Conservation (phyloP, 53 echinoderm and acorn worm genomes). For the Hippasteria phrygiana region DNA sequence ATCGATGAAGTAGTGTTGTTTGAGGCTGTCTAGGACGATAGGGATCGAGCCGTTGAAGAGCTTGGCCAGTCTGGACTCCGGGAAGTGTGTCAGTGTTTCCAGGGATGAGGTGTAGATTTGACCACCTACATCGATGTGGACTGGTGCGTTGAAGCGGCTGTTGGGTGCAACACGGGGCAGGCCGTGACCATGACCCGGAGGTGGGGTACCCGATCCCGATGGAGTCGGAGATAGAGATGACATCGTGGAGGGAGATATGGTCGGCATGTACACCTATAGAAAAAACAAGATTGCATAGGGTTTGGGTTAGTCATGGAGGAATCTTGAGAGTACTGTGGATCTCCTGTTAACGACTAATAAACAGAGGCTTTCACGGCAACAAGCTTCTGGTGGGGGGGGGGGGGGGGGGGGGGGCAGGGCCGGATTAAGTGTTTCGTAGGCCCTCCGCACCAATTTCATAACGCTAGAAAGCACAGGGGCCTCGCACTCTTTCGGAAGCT, state of each 20-base stretch:
- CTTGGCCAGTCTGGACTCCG: constrained; percentile 92
- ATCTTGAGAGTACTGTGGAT: not conserved
- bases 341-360: no score
- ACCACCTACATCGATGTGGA: constrained; percentile 98
- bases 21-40: constrained; percentile 94
- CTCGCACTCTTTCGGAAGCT: no score
- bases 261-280: constrained; percentile 58
- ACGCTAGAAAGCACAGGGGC: no score
- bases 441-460: no score
- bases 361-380: no score
- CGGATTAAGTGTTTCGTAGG: no score
- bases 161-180: constrained; percentile 97
- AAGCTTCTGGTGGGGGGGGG: no score
- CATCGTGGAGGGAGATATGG: constrained; percentile 56
- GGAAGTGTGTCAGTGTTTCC: constrained; percentile 93
- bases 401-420: no score
- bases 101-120: constrained; percentile 98
- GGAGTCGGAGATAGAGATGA: constrained; percentile 65
- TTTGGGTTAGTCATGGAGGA: not conserved
- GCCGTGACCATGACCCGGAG: constrained; percentile 73
- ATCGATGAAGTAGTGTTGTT: constrained; percentile 99
- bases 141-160: constrained; percentile 92
- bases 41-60: constrained; percentile 97
- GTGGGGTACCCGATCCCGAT: constrained; percentile 66
- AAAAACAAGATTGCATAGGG: not conserved